phyloP scores from a whole-genome alignment of 2,113 vertebrate genomes.

The Xyliphius kryptos region DNA sequence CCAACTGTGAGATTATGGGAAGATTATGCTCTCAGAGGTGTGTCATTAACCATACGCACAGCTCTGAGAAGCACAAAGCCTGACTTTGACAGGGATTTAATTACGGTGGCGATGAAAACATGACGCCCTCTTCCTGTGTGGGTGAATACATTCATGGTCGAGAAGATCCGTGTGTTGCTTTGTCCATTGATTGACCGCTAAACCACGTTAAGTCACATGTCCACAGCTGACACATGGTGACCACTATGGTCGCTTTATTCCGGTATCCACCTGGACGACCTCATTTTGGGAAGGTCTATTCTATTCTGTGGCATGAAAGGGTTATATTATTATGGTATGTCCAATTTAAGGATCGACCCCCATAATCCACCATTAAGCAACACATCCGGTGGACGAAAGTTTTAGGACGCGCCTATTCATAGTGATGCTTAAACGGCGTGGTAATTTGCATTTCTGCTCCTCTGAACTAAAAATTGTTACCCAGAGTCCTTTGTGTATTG shows the following conservation, averaged over 20 bases:
- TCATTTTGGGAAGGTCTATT: too few species aligned
- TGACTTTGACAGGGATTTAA: constrained; percentile 9
- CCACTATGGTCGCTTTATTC: too few species aligned
- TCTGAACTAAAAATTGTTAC: constrained; percentile 1
- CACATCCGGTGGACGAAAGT: too few species aligned
- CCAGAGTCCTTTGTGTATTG: constrained; percentile 4
- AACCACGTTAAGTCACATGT: too few species aligned
- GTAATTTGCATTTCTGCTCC: constrained; percentile 9
- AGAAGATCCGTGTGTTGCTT: background rate
- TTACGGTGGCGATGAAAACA: background rate
- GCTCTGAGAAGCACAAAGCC: background rate
- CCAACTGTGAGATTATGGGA: background rate
- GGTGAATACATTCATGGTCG: too few species aligned
- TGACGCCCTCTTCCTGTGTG: too few species aligned
- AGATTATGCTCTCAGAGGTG: background rate
- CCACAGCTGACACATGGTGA: too few species aligned
- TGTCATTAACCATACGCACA: background rate
- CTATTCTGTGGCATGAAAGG: too few species aligned
- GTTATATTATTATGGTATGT: too few species aligned
- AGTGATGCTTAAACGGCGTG: constrained; percentile 41
- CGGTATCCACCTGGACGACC: too few species aligned
- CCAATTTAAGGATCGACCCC: too few species aligned
- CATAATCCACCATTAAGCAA: too few species aligned
- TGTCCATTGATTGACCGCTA: constrained; percentile 7
- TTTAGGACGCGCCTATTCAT: constrained; percentile 14